Evolutionary conservation across 2,888 invertebrate species (phyloP), one percentile per base, ranked within the genome.

Genomic region (Rhagium mordax): DNA sequence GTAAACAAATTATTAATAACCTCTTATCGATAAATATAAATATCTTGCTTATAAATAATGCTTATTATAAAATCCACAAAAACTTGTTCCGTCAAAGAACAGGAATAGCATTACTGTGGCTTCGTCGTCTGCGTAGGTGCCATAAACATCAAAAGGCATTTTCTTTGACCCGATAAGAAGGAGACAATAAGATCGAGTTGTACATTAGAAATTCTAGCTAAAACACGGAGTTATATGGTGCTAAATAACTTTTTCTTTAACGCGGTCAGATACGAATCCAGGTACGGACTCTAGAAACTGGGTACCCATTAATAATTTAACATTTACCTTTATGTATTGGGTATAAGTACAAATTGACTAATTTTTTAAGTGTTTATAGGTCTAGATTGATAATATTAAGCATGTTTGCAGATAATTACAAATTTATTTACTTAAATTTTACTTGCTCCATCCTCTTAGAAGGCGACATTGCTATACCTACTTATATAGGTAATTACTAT

Each of bases 181-280:
- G 27, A 29, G 24, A 61, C 72, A 72, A 72, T 53, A 62, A 67
- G 53, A 49, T 66, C 59, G 67, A 53, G n/a, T 33, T 20, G 53
- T 57, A 65, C 59, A 41, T 55, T 55, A 70, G 70, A 70, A 74
- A 74, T 70, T 69, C 70, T 48, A 59, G 24, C 59, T 66, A 20
- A 29, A 57, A 66, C 61, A 65, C 55, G 41, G 48, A 70, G 65
- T 74, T 65, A 74, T 74, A 61, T 65, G 65, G 71, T 69, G 72
- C 71, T 61, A 72, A 72, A 69, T 72, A 76, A 70, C 55, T 71
- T 74, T 74, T 73, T 76, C 65, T 69, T 48, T 16, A 62, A 51
- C 62, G 59, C 69, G 49, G 67, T 51, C 69, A 41, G 66, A 73
- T 68, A 55, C 53, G 55, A 57, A 70, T 71, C 70, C 62, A 59